Percentiles rank a stretch among this genome's conserved stretches.
phyloP scores from a whole-genome alignment of 1,140 invertebrate species.

The Lasaia peninsularis region DNA sequence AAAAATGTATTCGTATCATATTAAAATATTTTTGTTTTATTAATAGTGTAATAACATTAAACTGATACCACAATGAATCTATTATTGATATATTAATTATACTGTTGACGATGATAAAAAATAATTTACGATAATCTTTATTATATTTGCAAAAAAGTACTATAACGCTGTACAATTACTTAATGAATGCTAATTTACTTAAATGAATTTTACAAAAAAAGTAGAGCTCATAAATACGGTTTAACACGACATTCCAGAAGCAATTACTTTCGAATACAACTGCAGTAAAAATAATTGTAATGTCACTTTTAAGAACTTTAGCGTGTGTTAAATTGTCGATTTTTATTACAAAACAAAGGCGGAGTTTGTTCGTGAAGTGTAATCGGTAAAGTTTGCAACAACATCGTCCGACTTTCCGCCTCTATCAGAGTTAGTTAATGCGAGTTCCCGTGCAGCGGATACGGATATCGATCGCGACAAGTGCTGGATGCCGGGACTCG shows the following conservation, averaged over 20 bases:
- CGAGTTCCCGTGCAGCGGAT: constrained; percentile 65
- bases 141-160: too few relatives aligned
- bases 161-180: too few relatives aligned
- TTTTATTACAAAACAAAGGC: constrained; percentile 40
- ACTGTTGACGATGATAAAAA: too few relatives aligned
- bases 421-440: constrained; percentile 66
- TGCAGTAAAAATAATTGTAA: neutral
- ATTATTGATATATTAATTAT: too few relatives aligned
- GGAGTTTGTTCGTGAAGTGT: constrained; percentile 46
- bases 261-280: neutral
- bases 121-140: too few relatives aligned
- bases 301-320: neutral
- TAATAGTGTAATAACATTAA: too few relatives aligned
- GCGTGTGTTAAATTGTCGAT: neutral
- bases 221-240: neutral
- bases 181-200: neutral
- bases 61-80: too few relatives aligned
- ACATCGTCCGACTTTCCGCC: constrained; percentile 67
- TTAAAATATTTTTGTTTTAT: too few relatives aligned
- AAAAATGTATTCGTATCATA: too few relatives aligned
- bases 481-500: constrained; percentile 64
- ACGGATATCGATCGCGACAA: constrained; percentile 72
- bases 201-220: neutral
- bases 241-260: neutral
- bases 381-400: constrained; percentile 72